Evolutionary conservation across 2,888 invertebrate species (phyloP).

Genomic region (Drosophila rubida): DNA sequence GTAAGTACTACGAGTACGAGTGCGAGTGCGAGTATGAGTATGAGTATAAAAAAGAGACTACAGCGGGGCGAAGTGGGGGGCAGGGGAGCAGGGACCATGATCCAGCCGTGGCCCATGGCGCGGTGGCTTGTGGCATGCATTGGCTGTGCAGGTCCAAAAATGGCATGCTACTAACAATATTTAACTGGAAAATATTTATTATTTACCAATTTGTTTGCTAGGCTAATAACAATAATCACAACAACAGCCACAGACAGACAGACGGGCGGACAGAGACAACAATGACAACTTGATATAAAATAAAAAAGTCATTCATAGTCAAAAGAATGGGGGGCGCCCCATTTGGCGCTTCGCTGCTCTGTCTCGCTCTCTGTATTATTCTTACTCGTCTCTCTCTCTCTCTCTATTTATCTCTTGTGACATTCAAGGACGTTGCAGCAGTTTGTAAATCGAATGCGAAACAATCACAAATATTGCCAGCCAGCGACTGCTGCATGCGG

Average conservation of each 20-base stretch:
- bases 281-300: slow-evolving; percentile 60
- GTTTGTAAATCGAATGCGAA: slow-evolving; percentile 75
- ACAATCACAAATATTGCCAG: slow-evolving; percentile 72
- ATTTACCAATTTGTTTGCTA: slow-evolving; percentile 83
- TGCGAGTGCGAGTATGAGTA: slow-evolving; percentile 26
- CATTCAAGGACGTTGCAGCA: slow-evolving; percentile 73
- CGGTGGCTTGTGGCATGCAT: slow-evolving; percentile 45
- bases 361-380: slow-evolving; percentile 1
- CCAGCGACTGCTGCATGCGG: slow-evolving; percentile 50
- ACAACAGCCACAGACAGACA: slow-evolving; percentile 45
- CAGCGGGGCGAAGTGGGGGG: slow-evolving; percentile 49
- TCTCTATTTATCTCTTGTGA: slow-evolving; percentile 24
- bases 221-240: slow-evolving; percentile 83
- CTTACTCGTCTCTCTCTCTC: slow-evolving; percentile 8
- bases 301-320: slow-evolving; percentile 43
- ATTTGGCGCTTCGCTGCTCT: neutral
- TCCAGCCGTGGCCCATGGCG: slow-evolving; percentile 21
- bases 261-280: slow-evolving; percentile 23
- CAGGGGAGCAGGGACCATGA: slow-evolving; percentile 14
- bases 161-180: slow-evolving; percentile 81
- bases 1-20: slow-evolving; percentile 44
- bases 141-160: slow-evolving; percentile 63
- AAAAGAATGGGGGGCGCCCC: slow-evolving; percentile 26
- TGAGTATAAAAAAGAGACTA: slow-evolving; percentile 22
- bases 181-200: slow-evolving; percentile 83